A percentile compares a stretch with the other conserved stretches of the same genome.
Evolutionary conservation across 2,113 vertebrate species (phyloP).

Genomic region (Nothoprocta pentlandii): DNA sequence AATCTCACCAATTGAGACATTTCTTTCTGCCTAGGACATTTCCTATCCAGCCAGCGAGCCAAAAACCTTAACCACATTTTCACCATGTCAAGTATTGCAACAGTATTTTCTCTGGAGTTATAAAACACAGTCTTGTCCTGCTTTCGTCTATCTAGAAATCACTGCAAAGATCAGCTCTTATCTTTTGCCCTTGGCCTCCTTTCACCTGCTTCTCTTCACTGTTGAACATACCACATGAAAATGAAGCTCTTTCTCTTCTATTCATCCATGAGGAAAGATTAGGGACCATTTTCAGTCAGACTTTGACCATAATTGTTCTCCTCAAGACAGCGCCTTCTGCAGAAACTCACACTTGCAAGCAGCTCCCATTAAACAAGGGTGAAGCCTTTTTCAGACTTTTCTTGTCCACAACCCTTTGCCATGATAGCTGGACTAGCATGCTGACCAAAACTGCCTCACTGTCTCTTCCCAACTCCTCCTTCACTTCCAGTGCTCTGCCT

Average conservation of each 20-base stretch:
- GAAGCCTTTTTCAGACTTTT: neutral
- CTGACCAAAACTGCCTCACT: neutral
- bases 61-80: neutral
- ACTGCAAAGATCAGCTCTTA: neutral
- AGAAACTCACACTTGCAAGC: neutral
- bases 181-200: neutral
- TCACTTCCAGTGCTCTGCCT: neutral
- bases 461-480: neutral
- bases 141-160: neutral
- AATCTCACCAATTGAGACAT: neutral
- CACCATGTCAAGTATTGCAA: neutral
- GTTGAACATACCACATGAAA: neutral
- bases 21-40: neutral
- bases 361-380: neutral
- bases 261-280: neutral
- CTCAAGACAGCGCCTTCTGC: neutral
- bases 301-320: neutral
- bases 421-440: neutral
- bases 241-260: neutral
- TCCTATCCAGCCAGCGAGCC: neutral
- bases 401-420: neutral
- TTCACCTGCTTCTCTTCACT: neutral
- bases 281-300: neutral
- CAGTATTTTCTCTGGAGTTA: neutral
- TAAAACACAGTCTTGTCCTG: neutral